Percentiles rank a stretch among this genome's conserved stretches.
Conservation (phyloP, 2,113 vertebrate species). For the Amia ocellicauda region DNA sequence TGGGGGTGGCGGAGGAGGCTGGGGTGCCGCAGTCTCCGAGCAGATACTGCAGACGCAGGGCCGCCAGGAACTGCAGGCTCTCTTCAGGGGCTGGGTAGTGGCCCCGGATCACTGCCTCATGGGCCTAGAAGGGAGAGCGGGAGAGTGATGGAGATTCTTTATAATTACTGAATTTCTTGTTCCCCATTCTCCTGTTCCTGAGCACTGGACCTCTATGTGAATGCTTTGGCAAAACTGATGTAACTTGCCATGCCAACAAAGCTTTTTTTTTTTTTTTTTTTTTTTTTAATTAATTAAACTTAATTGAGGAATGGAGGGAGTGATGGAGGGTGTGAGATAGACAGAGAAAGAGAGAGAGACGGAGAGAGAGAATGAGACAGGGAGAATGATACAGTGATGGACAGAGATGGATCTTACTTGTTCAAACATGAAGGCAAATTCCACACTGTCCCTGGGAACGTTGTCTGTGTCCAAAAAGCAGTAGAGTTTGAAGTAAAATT, state of each 20-base stretch:
- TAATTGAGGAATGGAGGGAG: neutral
- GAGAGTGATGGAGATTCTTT: too few species aligned
- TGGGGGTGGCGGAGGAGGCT: conserved; percentile 51
- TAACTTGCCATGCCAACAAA: neutral
- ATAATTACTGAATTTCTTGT: too few species aligned
- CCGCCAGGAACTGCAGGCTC: conserved; percentile 89
- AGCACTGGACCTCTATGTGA: too few species aligned
- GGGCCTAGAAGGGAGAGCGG: conserved; percentile 65
- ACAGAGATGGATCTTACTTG: conserved; percentile 67
- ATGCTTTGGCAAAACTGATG: too few species aligned
- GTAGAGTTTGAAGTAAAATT: conserved; percentile 97
- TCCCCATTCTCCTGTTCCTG: too few species aligned
- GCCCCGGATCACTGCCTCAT: conserved; percentile 88
- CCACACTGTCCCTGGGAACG: conserved; percentile 87
- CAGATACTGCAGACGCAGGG: conserved; percentile 87
- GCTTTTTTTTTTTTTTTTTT: too few species aligned
- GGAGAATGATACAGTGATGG: neutral
- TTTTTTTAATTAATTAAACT: too few species aligned
- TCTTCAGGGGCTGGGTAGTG: conserved; percentile 93
- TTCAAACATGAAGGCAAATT: conserved; percentile 98
- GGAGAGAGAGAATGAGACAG: neutral
- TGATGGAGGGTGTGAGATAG: neutral
- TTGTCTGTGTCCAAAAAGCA: conserved; percentile 91
- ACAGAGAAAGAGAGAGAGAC: neutral
- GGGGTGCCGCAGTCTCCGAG: conserved; percentile 73